phyloP scores from a whole-genome alignment of 2,797 vertebrate genomes.

The Semaprochilodus insignis region DNA sequence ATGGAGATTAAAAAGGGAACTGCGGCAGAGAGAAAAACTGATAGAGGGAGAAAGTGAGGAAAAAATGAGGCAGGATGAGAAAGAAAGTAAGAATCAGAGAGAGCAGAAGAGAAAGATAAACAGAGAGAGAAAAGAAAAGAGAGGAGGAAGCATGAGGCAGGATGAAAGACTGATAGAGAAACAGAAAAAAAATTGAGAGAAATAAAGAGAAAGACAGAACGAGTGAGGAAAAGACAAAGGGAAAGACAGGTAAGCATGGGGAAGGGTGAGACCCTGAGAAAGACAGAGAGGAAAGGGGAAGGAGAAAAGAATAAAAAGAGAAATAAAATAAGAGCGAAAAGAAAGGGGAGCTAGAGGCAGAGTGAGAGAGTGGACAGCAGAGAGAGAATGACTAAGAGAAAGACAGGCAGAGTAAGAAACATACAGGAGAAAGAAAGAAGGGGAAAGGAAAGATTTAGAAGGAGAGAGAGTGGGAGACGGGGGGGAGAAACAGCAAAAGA shows the following conservation, averaged over 20 bases:
- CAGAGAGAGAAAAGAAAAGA: background rate
- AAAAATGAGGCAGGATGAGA: background rate
- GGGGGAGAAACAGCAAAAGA: background rate
- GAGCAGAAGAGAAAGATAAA: slow-evolving; percentile 16
- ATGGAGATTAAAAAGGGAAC: too few relatives aligned
- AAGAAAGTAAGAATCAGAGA: background rate
- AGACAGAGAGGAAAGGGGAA: slow-evolving; percentile 33
- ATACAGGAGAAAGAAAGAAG: background rate
- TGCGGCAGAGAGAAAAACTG: too few relatives aligned
- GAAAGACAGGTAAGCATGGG: too few relatives aligned
- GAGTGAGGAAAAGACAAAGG: too few relatives aligned
- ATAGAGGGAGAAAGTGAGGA: too few relatives aligned
- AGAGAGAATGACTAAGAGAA: slow-evolving; percentile 7
- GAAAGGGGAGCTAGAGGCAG: slow-evolving; percentile 15
- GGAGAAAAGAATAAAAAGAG: background rate
- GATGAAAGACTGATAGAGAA: background rate
- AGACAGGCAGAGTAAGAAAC: slow-evolving; percentile 9
- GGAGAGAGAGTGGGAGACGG: background rate
- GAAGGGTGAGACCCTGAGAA: too few relatives aligned
- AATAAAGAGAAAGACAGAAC: slow-evolving; percentile 32
- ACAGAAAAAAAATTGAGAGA: too few relatives aligned
- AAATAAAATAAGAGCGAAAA: slow-evolving; percentile 18
- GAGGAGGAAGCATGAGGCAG: background rate
- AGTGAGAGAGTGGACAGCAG: background rate
- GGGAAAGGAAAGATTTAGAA: slow-evolving; percentile 42